Percentiles rank a stretch among this genome's conserved stretches.
phyloP scores from a whole-genome alignment of 35 echinoderm and acorn worm species.

The Acanthaster planci region DNA sequence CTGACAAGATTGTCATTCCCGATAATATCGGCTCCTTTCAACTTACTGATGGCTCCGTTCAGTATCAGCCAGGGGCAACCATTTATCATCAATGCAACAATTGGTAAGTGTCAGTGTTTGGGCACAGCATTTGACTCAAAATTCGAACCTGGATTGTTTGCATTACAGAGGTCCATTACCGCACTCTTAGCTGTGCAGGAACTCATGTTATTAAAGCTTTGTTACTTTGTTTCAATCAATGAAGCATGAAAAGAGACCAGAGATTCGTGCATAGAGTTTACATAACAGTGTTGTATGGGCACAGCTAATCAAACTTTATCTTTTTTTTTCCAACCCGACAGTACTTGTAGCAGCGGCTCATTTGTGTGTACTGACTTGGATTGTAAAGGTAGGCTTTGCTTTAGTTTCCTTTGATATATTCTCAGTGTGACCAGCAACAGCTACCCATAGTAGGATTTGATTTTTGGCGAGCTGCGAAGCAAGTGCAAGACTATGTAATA shows the following conservation, averaged over 20 bases:
- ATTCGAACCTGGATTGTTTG: too few species aligned
- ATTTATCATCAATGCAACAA: conserved; percentile 42
- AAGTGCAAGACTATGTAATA: too few species aligned
- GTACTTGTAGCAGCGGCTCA: conserved; percentile 32
- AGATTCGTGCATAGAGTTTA: too few species aligned
- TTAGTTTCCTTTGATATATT: too few species aligned
- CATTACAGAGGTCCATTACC: too few species aligned
- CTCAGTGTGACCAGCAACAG: too few species aligned
- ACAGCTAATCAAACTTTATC: too few species aligned
- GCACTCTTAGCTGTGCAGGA: neutral
- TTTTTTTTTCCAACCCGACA: neutral
- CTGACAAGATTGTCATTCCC: conserved; percentile 1
- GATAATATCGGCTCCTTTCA: neutral
- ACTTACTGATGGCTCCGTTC: conserved; percentile 11
- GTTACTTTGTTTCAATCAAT: too few species aligned
- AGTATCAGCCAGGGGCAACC: conserved; percentile 25
- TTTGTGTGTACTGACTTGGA: conserved; percentile 38
- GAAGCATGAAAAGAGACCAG: too few species aligned
- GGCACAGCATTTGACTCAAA: neutral
- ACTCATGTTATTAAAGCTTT: neutral
- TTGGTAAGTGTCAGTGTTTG: conserved; percentile 23
- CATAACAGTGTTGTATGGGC: too few species aligned
- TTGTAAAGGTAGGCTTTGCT: conserved; percentile 23
- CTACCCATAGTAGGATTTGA: too few species aligned
- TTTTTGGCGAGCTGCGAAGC: too few species aligned